Evolutionary conservation across 2,888 invertebrate genomes (phyloP), one percentile per base, ranked within the genome.

Genomic region (Mongoloraphidia duomilia): DNA sequence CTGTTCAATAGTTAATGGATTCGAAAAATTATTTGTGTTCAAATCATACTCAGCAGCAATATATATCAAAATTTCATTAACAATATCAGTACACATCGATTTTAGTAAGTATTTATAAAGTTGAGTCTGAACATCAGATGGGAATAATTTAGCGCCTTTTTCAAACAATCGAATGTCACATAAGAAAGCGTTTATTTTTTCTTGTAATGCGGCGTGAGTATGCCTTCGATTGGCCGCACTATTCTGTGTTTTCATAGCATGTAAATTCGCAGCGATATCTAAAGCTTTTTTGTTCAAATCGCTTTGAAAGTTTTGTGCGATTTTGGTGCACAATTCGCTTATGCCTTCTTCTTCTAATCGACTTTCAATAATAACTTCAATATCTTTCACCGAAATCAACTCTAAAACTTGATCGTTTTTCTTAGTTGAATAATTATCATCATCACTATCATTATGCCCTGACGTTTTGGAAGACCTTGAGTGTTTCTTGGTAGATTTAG

Each of bases 401-500:
- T 83, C 79, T 36, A 90, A 66, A 14, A 65, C 59, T 50, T 62
- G 61, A 53, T 75, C 76, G 26, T 26, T 26, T 54, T 71, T 72
- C 39, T 64, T 66, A 5, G 63, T 61, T 53, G 60, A 62, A 9
- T 59, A 44, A 34, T 68, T 69, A 33, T 84, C 84, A 56, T 82
- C 82, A 46, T 79, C 78, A 3, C 83, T 84, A 52, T 84, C 84
- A 17, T 79, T 80, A 46, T 77, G 76, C 41, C 74, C 73, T 44
- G 72, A 68, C 59, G 73, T 73, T 60, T 75, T 77, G n/a, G 71
- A 68, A 35, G 65, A 75, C 60, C 67, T 70, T 52, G 67, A 67
- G 64, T 81, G 80, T 69, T 92, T 95, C 62, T 95, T 95, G 0
- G 86, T 85, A 2, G 92, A 85, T 63, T 91, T 94, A 0, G 91